Evolutionary conservation across 2,113 vertebrate genomes (phyloP), one percentile per base, ranked within the genome.

Genomic region (Phainopepla nitens): DNA sequence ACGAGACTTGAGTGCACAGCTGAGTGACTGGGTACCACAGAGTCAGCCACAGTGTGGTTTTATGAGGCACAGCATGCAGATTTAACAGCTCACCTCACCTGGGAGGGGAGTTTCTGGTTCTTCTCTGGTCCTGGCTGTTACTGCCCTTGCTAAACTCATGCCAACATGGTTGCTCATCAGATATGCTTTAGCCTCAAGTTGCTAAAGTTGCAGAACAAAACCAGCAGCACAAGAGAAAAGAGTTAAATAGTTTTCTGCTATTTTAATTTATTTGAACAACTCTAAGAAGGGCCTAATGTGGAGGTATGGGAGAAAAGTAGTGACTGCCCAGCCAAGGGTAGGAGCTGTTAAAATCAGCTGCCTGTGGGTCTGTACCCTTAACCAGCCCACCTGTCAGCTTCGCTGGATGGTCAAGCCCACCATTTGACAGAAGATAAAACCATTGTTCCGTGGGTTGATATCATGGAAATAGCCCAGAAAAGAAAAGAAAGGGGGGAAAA

Each of bases 161-260:
- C 49, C 84, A 87, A n/a, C 49, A 21, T 0, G 0, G 31, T 60
- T 94, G 70, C 53, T 94, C 78, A 56, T 86, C 76, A 77, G 36
- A 21, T 49, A 11, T 3, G 1, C 62, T 31, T 96, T 86, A 94
- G 49, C 28, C 41, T 73, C 23, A 76, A 28, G 62, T 72, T 79
- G 85, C 69, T 86, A 31, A 92, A 96, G 75, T 11, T 83, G 71
- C 71, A 92, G 68, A 54, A 88, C 75, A 92, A 89, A 39, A 8
- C 20, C 47, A 93, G 47, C 61, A 82, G 61, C 29, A 62, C 29
- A 22, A 68, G 54, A 82, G 29, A 70, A 70, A 51, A 47, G 12
- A 82, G 49, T 53, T 80, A 24, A 86, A 76, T 76, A 0, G 24
- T 86, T 96, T 92, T 36, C 71, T 89, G 72, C 41, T 69, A 13